Percentiles rank a stretch among this genome's conserved stretches.
Conservation (phyloP, 2,888 invertebrate genomes). For the Metellina segmentata region DNA sequence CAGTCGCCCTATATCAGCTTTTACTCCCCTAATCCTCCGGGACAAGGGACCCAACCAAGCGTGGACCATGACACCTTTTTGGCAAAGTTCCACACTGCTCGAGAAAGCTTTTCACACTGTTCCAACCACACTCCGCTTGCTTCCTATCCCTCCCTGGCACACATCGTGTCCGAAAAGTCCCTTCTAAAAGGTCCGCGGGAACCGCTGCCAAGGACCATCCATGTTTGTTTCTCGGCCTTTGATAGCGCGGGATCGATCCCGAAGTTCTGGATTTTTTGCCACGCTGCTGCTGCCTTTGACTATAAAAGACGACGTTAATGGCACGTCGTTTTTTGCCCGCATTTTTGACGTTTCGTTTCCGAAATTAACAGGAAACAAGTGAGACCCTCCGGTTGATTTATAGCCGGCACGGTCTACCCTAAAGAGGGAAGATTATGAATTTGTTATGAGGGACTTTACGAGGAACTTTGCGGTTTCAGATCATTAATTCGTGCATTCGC, state of each 20-base stretch:
- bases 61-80: conserved; percentile 52
- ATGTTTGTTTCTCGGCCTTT: background rate
- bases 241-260: background rate
- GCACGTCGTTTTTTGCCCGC: conserved; percentile 11
- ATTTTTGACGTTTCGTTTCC: conserved; percentile 50
- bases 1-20: no score
- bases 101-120: conserved; percentile 42
- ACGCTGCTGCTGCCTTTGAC: background rate
- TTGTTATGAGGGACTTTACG: conserved; percentile 59
- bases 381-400: conserved; percentile 54
- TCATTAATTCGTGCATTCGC: conserved; percentile 57
- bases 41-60: conserved; percentile 49
- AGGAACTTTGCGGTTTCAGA: conserved; percentile 50
- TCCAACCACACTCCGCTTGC: conserved; percentile 35
- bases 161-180: background rate
- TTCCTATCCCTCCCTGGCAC: background rate
- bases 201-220: background rate
- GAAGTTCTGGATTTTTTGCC: background rate
- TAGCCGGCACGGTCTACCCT: conserved; percentile 20
- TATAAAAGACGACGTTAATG: conserved; percentile 41
- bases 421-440: conserved; percentile 58
- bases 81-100: conserved; percentile 52
- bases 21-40: conserved; percentile 46
- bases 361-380: conserved; percentile 64
- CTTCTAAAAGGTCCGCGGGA: background rate